phyloP scores from a whole-genome alignment of 23 tunicate species.

The Aplidium turbinatum region DNA sequence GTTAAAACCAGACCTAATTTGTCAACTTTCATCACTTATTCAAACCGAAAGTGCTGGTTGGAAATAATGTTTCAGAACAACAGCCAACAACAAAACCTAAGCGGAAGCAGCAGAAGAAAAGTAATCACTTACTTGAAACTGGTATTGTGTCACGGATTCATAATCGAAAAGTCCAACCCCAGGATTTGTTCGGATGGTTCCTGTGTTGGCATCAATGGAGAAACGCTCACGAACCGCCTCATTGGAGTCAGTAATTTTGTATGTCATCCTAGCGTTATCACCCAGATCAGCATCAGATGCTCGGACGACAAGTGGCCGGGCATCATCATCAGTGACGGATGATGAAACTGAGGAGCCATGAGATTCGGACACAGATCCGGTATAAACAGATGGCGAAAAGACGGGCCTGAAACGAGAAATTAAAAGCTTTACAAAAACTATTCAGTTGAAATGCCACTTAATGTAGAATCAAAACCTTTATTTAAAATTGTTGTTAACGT shows the following conservation, averaged over 20 bases:
- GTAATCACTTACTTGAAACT: slow-evolving; percentile 27
- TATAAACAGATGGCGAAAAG: slow-evolving; percentile 23
- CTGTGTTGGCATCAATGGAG: slow-evolving; percentile 38
- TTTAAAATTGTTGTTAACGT: too few species aligned
- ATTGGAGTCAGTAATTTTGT: slow-evolving; percentile 10
- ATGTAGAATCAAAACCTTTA: too few species aligned
- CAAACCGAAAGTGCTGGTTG: too few species aligned
- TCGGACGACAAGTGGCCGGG: slow-evolving; percentile 40
- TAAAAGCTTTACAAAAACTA: background rate
- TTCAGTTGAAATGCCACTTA: too few species aligned
- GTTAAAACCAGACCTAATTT: too few species aligned
- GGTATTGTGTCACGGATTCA: slow-evolving; percentile 27
- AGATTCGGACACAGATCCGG: slow-evolving; percentile 41
- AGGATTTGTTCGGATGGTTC: slow-evolving; percentile 32
- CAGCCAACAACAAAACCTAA: too few species aligned
- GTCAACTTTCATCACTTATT: too few species aligned
- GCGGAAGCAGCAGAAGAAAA: too few species aligned
- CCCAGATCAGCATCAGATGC: slow-evolving; percentile 52
- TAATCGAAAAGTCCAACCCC: slow-evolving; percentile 47
- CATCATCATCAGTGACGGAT: slow-evolving; percentile 18
- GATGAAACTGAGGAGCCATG: slow-evolving; percentile 16
- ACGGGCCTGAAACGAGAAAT: slow-evolving; percentile 31
- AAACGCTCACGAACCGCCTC: slow-evolving; percentile 22
- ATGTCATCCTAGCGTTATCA: slow-evolving; percentile 42
- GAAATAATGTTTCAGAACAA: too few species aligned